Percentiles rank a stretch among this genome's conserved stretches.
Conservation (phyloP, 2,113 vertebrate genomes). For the Pseudopipra pipra region DNA sequence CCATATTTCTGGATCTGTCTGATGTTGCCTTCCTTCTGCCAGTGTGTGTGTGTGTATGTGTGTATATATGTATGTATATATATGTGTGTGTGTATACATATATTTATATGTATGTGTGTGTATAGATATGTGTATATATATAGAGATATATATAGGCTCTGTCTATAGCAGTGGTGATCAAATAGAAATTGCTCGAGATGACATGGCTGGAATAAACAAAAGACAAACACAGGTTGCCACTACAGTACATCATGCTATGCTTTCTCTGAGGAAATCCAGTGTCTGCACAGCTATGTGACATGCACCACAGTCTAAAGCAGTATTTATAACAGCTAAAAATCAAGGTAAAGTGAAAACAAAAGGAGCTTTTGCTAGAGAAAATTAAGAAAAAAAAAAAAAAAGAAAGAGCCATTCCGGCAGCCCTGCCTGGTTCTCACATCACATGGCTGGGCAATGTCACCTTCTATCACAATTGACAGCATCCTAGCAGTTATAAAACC, state of each 20-base stretch:
- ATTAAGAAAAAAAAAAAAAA: background rate
- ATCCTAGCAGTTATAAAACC: background rate
- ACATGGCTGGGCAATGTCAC: background rate
- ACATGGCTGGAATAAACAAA: background rate
- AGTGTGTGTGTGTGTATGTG: fast-evolving
- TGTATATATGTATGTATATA: background rate
- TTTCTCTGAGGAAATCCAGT: background rate
- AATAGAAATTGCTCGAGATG: background rate
- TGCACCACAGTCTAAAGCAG: background rate
- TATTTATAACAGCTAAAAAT: background rate
- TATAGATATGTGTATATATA: background rate
- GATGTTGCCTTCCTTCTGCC: background rate
- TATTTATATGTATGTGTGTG: background rate
- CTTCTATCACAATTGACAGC: background rate
- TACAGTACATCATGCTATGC: background rate
- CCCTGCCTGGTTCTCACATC: background rate
- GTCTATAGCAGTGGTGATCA: background rate
- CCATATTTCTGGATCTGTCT: background rate
- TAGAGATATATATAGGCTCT: background rate
- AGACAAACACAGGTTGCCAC: background rate
- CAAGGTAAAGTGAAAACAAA: background rate
- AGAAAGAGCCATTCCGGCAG: background rate
- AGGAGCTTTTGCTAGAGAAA: background rate
- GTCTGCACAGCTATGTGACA: background rate
- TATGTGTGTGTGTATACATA: background rate